Conservation (phyloP, 1,140 invertebrate genomes). For the Idris sp. region DNA sequence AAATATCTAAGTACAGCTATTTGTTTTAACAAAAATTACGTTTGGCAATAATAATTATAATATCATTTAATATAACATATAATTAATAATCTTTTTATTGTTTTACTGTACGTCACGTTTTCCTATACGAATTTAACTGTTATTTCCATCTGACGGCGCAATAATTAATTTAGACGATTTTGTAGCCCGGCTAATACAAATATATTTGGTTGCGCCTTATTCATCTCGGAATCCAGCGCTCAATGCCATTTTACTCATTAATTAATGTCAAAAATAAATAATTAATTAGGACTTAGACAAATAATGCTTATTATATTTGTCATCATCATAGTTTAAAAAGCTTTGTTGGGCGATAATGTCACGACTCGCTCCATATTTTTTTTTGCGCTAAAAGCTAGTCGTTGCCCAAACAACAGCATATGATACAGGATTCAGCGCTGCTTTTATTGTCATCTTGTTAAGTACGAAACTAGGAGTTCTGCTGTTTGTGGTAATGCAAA, state of each 20-base stretch:
- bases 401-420: conserved; percentile 42
- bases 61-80: too few species aligned
- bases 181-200: conserved; percentile 12
- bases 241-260: conserved; percentile 50
- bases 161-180: conserved; percentile 36
- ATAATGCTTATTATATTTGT: conserved; percentile 47
- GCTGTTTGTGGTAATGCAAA: conserved; percentile 64
- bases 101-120: too few species aligned
- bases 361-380: conserved; percentile 47
- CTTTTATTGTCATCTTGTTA: conserved; percentile 64
- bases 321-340: conserved; percentile 45
- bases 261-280: conserved; percentile 48
- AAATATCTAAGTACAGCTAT: too few species aligned
- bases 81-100: too few species aligned
- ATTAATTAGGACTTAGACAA: conserved; percentile 56
- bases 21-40: too few species aligned
- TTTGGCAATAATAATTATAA: too few species aligned
- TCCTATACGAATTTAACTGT: not conserved
- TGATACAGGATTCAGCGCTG: conserved; percentile 43
- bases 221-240: conserved; percentile 8
- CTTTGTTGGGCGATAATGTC: conserved; percentile 44
- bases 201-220: conserved; percentile 20
- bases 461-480: conserved; percentile 52
- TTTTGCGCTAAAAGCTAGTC: conserved; percentile 11
- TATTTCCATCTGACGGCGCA: not conserved